Evolutionary conservation across 2,113 vertebrate species (phyloP).

Genomic region (Scortum barcoo): DNA sequence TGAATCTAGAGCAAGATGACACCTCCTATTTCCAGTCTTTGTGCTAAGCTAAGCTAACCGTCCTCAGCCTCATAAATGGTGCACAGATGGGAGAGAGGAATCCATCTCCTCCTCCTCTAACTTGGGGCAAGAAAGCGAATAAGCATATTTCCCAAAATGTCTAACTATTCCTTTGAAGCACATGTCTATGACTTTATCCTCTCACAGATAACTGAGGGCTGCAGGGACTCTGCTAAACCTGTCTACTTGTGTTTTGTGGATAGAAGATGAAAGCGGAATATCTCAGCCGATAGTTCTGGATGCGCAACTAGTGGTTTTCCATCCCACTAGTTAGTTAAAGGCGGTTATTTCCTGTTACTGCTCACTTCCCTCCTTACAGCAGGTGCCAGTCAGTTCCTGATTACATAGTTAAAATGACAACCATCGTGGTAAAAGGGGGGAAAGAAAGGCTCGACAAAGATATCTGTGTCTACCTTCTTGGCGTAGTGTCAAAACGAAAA

Average conservation of each 20-base stretch:
- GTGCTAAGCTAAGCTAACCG: neutral
- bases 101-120: neutral
- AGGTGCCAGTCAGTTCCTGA: conserved; percentile 14
- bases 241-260: neutral
- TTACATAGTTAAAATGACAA: conserved; percentile 13
- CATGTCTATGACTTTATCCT: no score
- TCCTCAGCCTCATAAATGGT: neutral
- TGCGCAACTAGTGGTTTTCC: neutral
- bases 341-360: conserved; percentile 2
- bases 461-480: conserved; percentile 14
- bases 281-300: neutral
- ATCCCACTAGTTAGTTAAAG: neutral
- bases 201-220: neutral
- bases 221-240: neutral
- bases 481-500: neutral
- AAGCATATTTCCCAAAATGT: neutral
- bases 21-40: neutral
- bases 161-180: neutral
- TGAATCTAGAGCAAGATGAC: neutral
- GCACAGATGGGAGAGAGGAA: neutral
- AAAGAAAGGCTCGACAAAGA: conserved; percentile 19
- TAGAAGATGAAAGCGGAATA: neutral
- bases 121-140: neutral
- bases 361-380: neutral
- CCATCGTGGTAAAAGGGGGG: neutral